A percentile compares a stretch with the other conserved stretches of the same genome.
Conservation (phyloP, 2,797 vertebrate species). For the Rhincodon typus region DNA sequence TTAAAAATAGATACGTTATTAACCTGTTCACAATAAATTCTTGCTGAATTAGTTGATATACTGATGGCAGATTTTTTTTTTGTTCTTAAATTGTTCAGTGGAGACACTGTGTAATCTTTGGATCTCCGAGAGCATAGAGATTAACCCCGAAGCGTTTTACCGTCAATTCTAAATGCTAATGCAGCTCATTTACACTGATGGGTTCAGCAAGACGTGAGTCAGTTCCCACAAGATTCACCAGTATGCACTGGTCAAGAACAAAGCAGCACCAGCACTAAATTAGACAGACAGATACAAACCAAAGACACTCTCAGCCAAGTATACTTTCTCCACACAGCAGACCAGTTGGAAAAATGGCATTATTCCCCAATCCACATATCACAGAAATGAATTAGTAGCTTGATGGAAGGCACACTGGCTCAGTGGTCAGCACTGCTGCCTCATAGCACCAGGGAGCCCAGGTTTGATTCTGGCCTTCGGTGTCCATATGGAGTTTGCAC, state of each 20-base stretch:
- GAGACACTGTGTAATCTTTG: neutral
- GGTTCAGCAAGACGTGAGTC: neutral
- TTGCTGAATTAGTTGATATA: slow-evolving; percentile 16
- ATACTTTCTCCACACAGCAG: no score
- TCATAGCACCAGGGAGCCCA: no score
- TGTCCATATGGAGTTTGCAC: no score
- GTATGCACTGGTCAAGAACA: neutral
- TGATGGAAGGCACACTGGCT: neutral
- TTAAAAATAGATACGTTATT: neutral
- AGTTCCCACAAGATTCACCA: neutral
- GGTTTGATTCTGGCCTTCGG: no score
- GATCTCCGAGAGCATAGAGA: neutral
- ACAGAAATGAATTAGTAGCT: neutral
- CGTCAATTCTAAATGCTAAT: neutral
- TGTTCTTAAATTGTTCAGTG: neutral
- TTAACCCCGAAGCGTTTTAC: neutral
- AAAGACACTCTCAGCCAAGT: neutral
- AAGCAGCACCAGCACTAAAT: neutral
- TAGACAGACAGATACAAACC: no score
- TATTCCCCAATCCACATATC: no score
- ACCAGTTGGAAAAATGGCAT: no score
- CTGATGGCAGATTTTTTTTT: neutral
- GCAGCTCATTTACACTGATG: neutral
- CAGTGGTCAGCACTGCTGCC: no score
- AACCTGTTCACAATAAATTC: neutral